A percentile compares a stretch with the other conserved stretches of the same genome.
These are phyloP conservation scores for Euglossa dilemma DNA, from an alignment of 1,140 invertebrate species.

Conservation along the genomic window DNA sequence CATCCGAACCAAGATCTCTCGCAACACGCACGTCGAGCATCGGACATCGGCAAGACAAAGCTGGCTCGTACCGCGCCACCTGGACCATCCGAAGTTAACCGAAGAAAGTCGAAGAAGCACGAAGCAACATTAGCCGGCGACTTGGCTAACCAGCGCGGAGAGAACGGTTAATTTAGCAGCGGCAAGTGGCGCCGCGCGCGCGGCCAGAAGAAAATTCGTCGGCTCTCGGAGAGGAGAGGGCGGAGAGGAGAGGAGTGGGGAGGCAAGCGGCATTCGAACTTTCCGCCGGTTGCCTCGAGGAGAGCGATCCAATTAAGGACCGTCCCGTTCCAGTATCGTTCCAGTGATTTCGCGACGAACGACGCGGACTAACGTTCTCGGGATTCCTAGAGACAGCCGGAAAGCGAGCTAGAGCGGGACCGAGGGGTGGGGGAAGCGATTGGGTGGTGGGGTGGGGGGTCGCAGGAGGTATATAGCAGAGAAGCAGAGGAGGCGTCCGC, in stretches of 20 bases:
- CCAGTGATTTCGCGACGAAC: conserved; percentile 40
- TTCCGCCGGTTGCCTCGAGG: not conserved
- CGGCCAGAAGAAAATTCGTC: not conserved
- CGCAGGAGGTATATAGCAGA: conserved; percentile 4
- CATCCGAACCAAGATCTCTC: too few relatives aligned
- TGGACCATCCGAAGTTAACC: too few relatives aligned
- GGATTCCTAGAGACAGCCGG: conserved; percentile 47
- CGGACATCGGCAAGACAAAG: too few relatives aligned
- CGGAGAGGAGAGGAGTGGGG: not conserved
- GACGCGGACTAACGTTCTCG: conserved; percentile 59
- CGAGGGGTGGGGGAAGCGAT: too few relatives aligned
- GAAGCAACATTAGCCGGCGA: too few relatives aligned
- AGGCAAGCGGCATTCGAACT: conserved; percentile 12
- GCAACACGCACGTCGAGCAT: too few relatives aligned
- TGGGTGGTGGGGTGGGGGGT: conserved; percentile 30
- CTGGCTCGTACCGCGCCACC: too few relatives aligned
- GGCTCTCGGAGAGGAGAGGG: too few relatives aligned
- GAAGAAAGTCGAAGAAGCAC: too few relatives aligned
- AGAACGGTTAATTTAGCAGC: not conserved
- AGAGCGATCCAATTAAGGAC: conserved; percentile 54
- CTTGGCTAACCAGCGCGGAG: too few relatives aligned
- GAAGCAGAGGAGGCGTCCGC: conserved; percentile 24
- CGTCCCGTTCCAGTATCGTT: conserved; percentile 25
- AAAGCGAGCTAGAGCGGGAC: not conserved
- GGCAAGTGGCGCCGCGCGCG: not conserved